Evolutionary conservation across 2,888 invertebrate species (phyloP), one percentile per base, ranked within the genome.

Genomic region (Scaptomyza caliginosa): DNA sequence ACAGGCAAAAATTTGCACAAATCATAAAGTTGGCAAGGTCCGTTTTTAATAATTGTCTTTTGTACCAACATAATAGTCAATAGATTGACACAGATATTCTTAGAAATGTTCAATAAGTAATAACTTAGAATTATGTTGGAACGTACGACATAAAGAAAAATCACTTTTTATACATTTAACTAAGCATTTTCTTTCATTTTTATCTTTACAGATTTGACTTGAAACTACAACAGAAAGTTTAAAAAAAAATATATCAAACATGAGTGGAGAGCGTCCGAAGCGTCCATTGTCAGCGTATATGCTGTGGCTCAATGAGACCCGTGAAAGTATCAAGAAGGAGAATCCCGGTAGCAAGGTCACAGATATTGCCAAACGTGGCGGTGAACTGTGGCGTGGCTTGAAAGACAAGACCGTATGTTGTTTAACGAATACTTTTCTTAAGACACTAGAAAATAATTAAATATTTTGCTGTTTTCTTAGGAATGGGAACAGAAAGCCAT

Each of bases 321-420:
- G 99, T 74, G 96, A 97, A 86, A 92, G 93, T 77, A 96, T 99
- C 76, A 99, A 98, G 91, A 93, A 95, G 55, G 96, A 98, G 39
- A 94, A 97, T 92, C 98, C 99, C 30, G 98, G 97, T 71, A 95
- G 98, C 74, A 94, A 95, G 89, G 94, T 99, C 30, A 97, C 97
- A 13, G 99, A 99, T 89, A 94, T 99, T 63, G 96, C 98, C 45
- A 98, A 98, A 92, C 97, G 97, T 88, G 99, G 96, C 65, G 99
- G 99, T 32, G 98, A 99, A 92, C 93, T 97, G 92, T 99, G 99
- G 99, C 96, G 96, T 86, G 95, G 94, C 64, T 92, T 98, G 89
- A 95, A 95, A 86, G 96, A 97, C 89, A 98, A 97, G 92, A 94
- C 95, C 67, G 96, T 96, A 92, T 83, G 90, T 83, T 0, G 16